Evolutionary conservation across 2,888 invertebrate species (phyloP).

Genomic region (Napeogenes inachia): DNA sequence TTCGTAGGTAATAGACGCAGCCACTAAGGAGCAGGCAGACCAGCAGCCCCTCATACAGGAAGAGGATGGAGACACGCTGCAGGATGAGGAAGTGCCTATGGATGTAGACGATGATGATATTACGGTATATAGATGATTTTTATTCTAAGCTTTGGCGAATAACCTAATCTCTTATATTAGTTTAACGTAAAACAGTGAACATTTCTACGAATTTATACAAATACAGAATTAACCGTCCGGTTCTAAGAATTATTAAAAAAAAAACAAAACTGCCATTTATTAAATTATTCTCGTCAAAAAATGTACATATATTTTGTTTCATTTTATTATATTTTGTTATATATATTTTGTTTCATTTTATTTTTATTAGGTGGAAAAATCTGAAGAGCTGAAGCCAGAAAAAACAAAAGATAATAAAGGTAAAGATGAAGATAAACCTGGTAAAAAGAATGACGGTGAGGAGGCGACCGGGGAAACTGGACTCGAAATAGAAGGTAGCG

Average conservation of each 20-base stretch:
- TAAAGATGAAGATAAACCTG: constrained; percentile 66
- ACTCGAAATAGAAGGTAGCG: constrained; percentile 86
- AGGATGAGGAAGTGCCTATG: constrained; percentile 76
- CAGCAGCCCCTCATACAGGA: constrained; percentile 79
- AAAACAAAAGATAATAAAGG: constrained; percentile 62
- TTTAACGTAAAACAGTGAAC: too few species aligned
- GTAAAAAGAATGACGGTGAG: constrained; percentile 62
- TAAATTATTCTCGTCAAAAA: too few species aligned
- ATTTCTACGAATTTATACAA: too few species aligned
- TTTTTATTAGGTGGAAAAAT: constrained; percentile 54
- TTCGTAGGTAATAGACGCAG: constrained; percentile 80
- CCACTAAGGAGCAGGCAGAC: constrained; percentile 90
- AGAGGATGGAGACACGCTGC: constrained; percentile 76
- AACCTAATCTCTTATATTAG: too few species aligned
- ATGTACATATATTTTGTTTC: constrained; percentile 1
- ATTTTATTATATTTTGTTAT: neutral
- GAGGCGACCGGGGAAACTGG: constrained; percentile 69
- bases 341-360: constrained; percentile 5
- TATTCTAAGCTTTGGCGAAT: neutral
- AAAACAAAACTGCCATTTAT: too few species aligned
- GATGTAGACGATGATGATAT: constrained; percentile 69
- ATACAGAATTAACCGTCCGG: too few species aligned
- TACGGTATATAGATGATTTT: constrained; percentile 39
- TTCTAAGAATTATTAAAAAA: too few species aligned
- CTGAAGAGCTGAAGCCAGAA: constrained; percentile 63